Conservation (phyloP, 2,888 invertebrate species). For the Ellobium chinense region DNA sequence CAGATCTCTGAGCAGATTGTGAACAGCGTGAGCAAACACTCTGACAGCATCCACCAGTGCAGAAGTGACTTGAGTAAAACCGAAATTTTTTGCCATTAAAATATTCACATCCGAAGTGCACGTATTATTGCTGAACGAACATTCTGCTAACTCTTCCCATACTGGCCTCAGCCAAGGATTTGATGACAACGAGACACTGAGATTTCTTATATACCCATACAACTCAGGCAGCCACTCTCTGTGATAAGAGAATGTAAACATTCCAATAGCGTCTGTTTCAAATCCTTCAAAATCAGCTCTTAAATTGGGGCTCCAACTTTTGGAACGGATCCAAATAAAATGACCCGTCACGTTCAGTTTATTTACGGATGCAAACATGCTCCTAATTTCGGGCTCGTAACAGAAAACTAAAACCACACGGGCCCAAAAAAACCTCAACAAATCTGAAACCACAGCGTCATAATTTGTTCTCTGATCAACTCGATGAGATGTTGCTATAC, state of each 20-base stretch:
- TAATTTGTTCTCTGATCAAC: not conserved
- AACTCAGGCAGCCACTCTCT: slow-evolving; percentile 47
- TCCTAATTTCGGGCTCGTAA: slow-evolving; percentile 38
- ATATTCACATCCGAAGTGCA: not conserved
- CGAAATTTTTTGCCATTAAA: not conserved
- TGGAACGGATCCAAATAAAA: slow-evolving; percentile 66
- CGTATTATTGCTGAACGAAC: slow-evolving; percentile 43
- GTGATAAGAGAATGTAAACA: slow-evolving; percentile 55
- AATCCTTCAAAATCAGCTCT: slow-evolving; percentile 46
- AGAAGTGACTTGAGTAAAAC: not conserved
- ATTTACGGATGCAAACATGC: slow-evolving; percentile 52
- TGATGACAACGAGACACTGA: slow-evolving; percentile 43
- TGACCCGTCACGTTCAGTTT: slow-evolving; percentile 42
- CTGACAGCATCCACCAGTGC: slow-evolving; percentile 20
- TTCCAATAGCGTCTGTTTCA: slow-evolving; percentile 56
- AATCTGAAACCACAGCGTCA: not conserved
- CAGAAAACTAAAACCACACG: slow-evolving; percentile 62
- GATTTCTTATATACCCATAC: slow-evolving; percentile 57
- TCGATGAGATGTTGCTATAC: slow-evolving; percentile 53
- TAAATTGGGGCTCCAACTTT: slow-evolving; percentile 52
- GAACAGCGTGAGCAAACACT: slow-evolving; percentile 38
- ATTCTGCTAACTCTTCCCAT: slow-evolving; percentile 55
- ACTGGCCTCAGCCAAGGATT: slow-evolving; percentile 66
- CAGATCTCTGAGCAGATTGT: not conserved
- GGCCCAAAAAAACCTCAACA: slow-evolving; percentile 25